Conservation (phyloP, 1,140 invertebrate species). For the Cyrtorhinus lividipennis region DNA sequence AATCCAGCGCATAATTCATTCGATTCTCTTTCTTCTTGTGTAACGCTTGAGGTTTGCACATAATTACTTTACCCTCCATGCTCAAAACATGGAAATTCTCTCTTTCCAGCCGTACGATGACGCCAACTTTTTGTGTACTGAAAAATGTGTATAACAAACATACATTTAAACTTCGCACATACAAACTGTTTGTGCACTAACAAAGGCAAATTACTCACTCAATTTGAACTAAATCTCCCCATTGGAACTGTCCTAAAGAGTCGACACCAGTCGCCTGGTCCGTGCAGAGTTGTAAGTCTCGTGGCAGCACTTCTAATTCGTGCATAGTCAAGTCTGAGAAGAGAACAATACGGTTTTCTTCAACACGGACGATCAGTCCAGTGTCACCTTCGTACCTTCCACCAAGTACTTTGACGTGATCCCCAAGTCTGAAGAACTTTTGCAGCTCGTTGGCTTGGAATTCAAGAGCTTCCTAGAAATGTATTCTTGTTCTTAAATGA, state of each 20-base stretch:
- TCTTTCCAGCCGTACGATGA: slow-evolving; percentile 87
- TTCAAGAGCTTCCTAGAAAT: slow-evolving; percentile 62
- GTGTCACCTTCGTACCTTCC: slow-evolving; percentile 95
- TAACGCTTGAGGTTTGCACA: slow-evolving; percentile 79
- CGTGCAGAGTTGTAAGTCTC: slow-evolving; percentile 85
- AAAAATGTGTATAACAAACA: slow-evolving; percentile 16
- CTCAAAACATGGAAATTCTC: slow-evolving; percentile 85
- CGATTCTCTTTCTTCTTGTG: slow-evolving; percentile 76
- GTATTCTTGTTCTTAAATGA: too few relatives aligned
- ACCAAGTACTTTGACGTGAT: slow-evolving; percentile 91
- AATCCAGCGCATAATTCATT: slow-evolving; percentile 81
- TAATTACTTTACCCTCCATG: slow-evolving; percentile 81
- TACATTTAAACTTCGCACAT: not conserved
- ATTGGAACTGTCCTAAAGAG: slow-evolving; percentile 92
- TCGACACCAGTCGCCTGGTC: slow-evolving; percentile 98
- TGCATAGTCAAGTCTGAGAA: slow-evolving; percentile 97
- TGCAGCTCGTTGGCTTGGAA: slow-evolving; percentile 82
- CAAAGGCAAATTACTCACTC: slow-evolving; percentile 48
- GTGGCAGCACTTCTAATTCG: slow-evolving; percentile 74
- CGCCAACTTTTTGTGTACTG: slow-evolving; percentile 84
- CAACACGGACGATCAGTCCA: slow-evolving; percentile 87
- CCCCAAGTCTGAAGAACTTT: slow-evolving; percentile 91
- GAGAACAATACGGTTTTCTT: slow-evolving; percentile 79
- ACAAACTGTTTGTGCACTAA: not conserved
- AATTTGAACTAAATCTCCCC: slow-evolving; percentile 90